A percentile compares a stretch with the other conserved stretches of the same genome.
phyloP scores from a whole-genome alignment of 2,797 vertebrate species.

The Netta rufina region DNA sequence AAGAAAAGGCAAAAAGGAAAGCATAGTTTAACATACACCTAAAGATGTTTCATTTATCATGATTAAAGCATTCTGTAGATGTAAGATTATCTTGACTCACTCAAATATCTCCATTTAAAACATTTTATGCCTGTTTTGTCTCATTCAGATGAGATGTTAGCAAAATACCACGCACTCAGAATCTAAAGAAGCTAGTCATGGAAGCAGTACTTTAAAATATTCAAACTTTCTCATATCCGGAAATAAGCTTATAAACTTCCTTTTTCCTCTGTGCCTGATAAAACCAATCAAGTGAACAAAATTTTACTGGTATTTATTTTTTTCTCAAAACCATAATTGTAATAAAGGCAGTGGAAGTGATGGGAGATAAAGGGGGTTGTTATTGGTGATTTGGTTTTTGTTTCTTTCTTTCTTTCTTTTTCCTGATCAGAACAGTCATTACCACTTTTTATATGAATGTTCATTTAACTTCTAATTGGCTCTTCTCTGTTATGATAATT shows the following conservation, averaged over 20 bases:
- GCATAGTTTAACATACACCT: background rate
- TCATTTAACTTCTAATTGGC: conserved; percentile 51
- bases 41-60: background rate
- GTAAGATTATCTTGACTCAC: background rate
- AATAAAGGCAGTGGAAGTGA: conserved; percentile 11
- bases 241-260: background rate
- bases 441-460: conserved; percentile 47
- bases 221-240: background rate
- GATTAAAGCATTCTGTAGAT: background rate
- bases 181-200: background rate
- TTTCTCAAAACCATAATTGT: conserved; percentile 23
- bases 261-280: conserved; percentile 8
- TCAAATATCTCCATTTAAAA: background rate
- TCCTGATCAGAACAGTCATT: conserved; percentile 39
- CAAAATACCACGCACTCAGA: background rate
- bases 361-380: too few species aligned
- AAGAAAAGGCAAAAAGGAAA: background rate
- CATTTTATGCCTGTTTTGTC: background rate
- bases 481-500: conserved; percentile 18
- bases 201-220: background rate
- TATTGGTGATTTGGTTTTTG: background rate
- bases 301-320: conserved; percentile 22
- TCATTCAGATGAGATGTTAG: background rate
- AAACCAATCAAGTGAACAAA: background rate
- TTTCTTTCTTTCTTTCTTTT: background rate